A percentile compares a stretch with the other conserved stretches of the same genome.
Conservation (phyloP, 2,113 vertebrate species). For the Arvicanthis niloticus region DNA sequence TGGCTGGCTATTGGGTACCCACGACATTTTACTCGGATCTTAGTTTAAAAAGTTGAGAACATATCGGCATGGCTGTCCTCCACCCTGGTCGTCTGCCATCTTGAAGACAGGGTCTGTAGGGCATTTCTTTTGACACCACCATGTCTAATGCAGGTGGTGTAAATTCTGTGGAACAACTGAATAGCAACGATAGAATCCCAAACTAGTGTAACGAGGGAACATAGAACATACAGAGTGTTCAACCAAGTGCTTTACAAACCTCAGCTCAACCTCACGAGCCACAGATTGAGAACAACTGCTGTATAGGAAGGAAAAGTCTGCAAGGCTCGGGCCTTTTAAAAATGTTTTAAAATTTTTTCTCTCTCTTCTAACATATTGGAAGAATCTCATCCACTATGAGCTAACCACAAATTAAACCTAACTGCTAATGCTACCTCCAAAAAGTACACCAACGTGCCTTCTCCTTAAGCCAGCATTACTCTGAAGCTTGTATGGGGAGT, state of each 20-base stretch:
- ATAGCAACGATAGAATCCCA: background rate
- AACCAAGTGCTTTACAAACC: background rate
- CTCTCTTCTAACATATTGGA: background rate
- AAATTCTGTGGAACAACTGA: background rate
- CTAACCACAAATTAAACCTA: background rate
- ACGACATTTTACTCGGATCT: background rate
- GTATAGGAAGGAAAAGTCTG: background rate
- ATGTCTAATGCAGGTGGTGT: background rate
- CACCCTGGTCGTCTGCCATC: no score
- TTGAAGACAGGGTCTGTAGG: no score
- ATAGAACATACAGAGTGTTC: background rate
- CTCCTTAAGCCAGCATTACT: background rate
- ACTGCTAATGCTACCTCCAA: background rate
- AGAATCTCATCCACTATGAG: background rate
- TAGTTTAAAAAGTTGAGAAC: background rate
- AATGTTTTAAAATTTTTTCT: background rate
- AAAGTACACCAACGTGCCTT: background rate
- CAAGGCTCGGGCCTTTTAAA: background rate
- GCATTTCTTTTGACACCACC: background rate
- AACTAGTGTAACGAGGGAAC: background rate
- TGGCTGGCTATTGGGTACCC: background rate
- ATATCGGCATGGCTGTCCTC: background rate
- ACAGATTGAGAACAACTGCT: background rate
- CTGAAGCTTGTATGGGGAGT: background rate
- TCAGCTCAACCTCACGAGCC: background rate